Evolutionary conservation across 2,113 vertebrate species (phyloP), one percentile per base, ranked within the genome.

Genomic region (Brachypteracias leptosomus): DNA sequence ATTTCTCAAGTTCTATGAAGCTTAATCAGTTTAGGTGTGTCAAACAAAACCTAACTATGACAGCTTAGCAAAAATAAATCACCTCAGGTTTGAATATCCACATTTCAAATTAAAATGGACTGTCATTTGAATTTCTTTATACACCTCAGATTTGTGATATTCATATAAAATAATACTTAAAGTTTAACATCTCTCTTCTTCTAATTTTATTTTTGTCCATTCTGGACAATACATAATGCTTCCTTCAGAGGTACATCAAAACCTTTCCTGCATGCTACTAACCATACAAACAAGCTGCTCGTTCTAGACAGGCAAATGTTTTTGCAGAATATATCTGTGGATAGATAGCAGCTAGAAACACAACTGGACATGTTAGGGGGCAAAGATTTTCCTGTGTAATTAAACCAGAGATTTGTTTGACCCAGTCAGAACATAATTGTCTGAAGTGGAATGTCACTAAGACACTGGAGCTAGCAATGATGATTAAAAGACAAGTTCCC

Each of bases 1-100:
- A 95, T 94, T 88, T 92, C 70, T 85, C 42, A 70, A 81, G 52
- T 67, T 84, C 54, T 92, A 25, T 71, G 94, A 88, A 72, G 4
- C 18, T 6, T 73, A 51, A 72, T 63, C 9, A 12, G 0, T 70
- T 38, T 67, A 42, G 28, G 8, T 78, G 89, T 88, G 40, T 38
- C 59, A 58, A 88, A 94, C 16, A 81, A 85, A 72, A 38, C 15
- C 25, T 13, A 9, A 3, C 35, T 76, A 36, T 40, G 26, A 88
- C 58, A 74, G 35, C 35, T 77, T 93, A 36, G 79, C 70, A 70
- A 91, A 77, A 49, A 55, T 31, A 59, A 61, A 90, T 84, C 16
- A 75, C 11, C 14, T 86, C 40, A 36, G 10, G n/a, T 94, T 42
- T 89, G 11, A 86, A 67, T 75, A 63, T 15, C 38, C 75, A 25